Conservation (phyloP, 2,888 invertebrate genomes). For the Leptopilina myrica region DNA sequence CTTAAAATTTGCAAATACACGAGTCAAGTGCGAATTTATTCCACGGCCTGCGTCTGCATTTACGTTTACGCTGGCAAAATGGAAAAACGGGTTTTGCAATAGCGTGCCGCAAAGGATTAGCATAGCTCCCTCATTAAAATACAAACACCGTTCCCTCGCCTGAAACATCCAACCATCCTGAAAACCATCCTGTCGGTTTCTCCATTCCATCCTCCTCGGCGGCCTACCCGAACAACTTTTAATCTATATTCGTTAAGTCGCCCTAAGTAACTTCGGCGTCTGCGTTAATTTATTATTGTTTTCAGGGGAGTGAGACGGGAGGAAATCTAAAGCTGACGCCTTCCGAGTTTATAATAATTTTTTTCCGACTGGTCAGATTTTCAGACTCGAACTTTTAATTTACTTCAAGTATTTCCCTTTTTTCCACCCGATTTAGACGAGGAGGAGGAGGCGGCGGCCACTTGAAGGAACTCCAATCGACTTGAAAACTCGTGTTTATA, state of each 20-base stretch:
- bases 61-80: slow-evolving; percentile 60
- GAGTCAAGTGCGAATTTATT: slow-evolving; percentile 71
- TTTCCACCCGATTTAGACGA: not conserved
- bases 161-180: slow-evolving; percentile 51
- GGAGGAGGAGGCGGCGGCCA: not conserved
- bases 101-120: slow-evolving; percentile 72
- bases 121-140: slow-evolving; percentile 76
- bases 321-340: slow-evolving; percentile 49
- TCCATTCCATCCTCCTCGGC: slow-evolving; percentile 48
- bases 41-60: slow-evolving; percentile 58
- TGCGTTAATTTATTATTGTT: slow-evolving; percentile 71
- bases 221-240: slow-evolving; percentile 71
- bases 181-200: slow-evolving; percentile 50
- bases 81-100: slow-evolving; percentile 64
- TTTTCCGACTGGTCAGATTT: slow-evolving; percentile 57
- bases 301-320: slow-evolving; percentile 47
- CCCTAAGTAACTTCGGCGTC: slow-evolving; percentile 70
- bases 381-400: slow-evolving; percentile 17
- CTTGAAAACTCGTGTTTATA: not conserved
- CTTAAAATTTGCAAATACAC: slow-evolving; percentile 71
- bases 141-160: slow-evolving; percentile 69
- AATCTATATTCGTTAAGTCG: slow-evolving; percentile 76
- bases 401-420: not conserved
- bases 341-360: slow-evolving; percentile 53
- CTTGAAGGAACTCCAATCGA: slow-evolving; percentile 16